These are phyloP conservation scores for Scrobipalpa costella DNA, from an alignment of 2,888 invertebrate genomes.

Conservation along the genomic window DNA sequence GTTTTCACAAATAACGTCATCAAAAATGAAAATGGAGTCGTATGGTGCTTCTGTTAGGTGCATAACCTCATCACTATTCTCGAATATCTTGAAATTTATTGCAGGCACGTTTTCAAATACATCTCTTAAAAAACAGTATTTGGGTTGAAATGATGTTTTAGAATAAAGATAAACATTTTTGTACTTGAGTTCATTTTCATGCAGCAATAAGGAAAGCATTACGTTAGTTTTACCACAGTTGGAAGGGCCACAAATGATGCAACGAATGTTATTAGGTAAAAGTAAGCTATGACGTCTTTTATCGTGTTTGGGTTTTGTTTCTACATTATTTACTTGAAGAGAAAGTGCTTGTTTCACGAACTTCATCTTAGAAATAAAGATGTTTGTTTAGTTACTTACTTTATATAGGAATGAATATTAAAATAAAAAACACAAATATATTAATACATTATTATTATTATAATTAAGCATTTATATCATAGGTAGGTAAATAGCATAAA, in stretches of 20 bases:
- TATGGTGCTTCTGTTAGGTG: constrained; percentile 11
- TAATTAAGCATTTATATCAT: no score
- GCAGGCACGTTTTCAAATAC: constrained; percentile 28
- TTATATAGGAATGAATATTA: no score
- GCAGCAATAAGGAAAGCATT: constrained; percentile 31
- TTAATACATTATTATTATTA: no score
- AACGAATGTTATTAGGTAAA: constrained; percentile 31
- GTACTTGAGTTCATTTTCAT: constrained; percentile 34
- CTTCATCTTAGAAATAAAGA: constrained; percentile 20
- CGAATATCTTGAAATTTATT: constrained; percentile 27
- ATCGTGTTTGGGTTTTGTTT: constrained; percentile 15
- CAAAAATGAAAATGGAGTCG: constrained; percentile 30
- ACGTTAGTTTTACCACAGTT: constrained; percentile 36
- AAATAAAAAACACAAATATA: no score
- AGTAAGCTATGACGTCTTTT: constrained; percentile 30
- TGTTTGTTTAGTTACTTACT: no score
- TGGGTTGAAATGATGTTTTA: constrained; percentile 33
- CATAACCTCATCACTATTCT: constrained; percentile 21
- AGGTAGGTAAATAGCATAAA: no score
- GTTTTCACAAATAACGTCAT: constrained; percentile 30
- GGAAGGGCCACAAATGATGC: constrained; percentile 34
- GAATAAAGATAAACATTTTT: constrained; percentile 33
- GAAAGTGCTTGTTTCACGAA: constrained; percentile 29
- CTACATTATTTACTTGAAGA: constrained; percentile 28
- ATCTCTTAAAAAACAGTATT: constrained; percentile 31